Conservation (phyloP, 2,797 vertebrate species). For the Coregonus sp. region DNA sequence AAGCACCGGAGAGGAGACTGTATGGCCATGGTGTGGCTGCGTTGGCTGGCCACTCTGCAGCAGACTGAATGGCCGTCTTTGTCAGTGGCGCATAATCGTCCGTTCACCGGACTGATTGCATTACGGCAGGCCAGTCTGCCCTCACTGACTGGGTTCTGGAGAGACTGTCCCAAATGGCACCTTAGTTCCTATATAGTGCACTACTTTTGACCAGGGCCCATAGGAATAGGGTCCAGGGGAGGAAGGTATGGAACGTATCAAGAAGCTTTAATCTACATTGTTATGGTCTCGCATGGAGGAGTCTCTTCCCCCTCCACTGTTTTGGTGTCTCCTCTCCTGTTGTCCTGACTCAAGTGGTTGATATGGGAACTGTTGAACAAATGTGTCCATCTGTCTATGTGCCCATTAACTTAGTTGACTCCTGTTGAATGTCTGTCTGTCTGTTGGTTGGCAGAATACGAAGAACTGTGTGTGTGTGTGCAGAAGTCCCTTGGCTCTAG, state of each 20-base stretch:
- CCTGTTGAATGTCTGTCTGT: not conserved
- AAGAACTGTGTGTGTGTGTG: conserved; percentile 1
- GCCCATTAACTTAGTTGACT: not conserved
- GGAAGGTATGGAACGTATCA: conserved; percentile 34
- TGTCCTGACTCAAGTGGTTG: not conserved
- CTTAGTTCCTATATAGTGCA: not conserved
- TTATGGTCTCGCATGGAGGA: conserved; percentile 19
- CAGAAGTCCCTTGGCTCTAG: not conserved
- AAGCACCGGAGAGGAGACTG: not conserved
- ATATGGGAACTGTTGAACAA: not conserved
- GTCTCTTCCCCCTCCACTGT: conserved; percentile 9
- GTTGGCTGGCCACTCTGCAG: conserved; percentile 10
- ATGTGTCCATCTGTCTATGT: not conserved
- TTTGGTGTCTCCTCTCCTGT: not conserved
- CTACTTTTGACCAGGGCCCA: not conserved
- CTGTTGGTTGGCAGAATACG: not conserved
- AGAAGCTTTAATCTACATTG: conserved; percentile 29
- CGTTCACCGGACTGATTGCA: conserved; percentile 52
- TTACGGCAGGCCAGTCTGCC: conserved; percentile 33
- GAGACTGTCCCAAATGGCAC: conserved; percentile 5
- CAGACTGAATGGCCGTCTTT: conserved; percentile 56
- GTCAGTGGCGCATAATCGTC: conserved; percentile 45
- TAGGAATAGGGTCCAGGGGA: not conserved
- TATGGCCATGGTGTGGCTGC: not conserved
- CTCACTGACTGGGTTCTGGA: conserved; percentile 25